A percentile compares a stretch with the other conserved stretches of the same genome.
These are phyloP conservation scores for Oligia strigilis DNA, from an alignment of 2,888 invertebrate species.

Conservation along the genomic window DNA sequence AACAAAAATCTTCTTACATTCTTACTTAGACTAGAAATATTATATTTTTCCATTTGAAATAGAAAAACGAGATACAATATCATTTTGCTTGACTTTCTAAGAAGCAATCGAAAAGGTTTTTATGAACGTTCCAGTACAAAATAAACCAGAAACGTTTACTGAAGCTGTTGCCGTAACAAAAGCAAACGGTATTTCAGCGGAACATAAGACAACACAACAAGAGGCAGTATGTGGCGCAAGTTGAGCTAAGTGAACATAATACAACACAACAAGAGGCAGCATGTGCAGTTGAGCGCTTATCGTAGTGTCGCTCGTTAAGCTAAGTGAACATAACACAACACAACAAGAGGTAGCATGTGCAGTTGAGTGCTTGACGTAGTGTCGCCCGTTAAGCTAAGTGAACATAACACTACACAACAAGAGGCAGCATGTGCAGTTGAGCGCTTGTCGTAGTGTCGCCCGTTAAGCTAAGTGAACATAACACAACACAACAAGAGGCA, in stretches of 20 bases:
- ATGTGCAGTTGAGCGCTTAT: no score
- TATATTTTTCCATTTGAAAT: conserved; percentile 30
- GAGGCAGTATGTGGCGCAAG: conserved; percentile 3
- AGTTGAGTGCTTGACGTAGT: no score
- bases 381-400: no score
- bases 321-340: no score
- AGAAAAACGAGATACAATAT: neutral
- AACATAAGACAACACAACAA: conserved; percentile 15
- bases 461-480: no score
- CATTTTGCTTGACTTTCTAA: conserved; percentile 5
- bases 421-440: no score
- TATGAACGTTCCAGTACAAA: neutral
- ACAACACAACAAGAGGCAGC: no score
- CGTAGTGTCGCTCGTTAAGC: no score
- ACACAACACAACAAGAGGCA: no score
- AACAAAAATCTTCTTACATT: conserved; percentile 26
- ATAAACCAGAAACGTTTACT: conserved; percentile 1
- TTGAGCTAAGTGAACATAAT: neutral
- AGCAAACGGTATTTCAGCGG: conserved; percentile 17
- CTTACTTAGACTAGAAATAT: conserved; percentile 33
- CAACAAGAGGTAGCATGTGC: no score
- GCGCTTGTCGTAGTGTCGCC: no score
- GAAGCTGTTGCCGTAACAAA: conserved; percentile 16
- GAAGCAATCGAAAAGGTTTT: neutral
- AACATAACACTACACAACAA: no score